Evolutionary conservation across 2,888 invertebrate genomes (phyloP), one percentile per base, ranked within the genome.

Genomic region (Alsophila aescularia): DNA sequence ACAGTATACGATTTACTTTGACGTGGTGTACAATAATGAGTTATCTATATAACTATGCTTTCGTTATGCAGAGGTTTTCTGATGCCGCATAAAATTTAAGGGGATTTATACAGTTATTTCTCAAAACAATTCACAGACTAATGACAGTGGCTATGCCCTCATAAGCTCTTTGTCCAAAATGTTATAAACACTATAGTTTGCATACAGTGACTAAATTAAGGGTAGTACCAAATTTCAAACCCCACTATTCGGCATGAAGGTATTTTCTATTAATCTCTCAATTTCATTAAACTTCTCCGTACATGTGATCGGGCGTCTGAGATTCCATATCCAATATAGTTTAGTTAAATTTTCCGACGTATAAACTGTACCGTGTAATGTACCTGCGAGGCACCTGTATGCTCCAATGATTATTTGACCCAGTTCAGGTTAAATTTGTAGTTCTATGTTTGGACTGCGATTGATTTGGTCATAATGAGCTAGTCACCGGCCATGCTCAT

Each of bases 341-440:
- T 16, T 5, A 31, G 43, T 34, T 48, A 34, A 37, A 54, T 54
- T 54, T 48, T 16, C 48, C 13, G n/a, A 34, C 48, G 37, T 21
- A 18, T 12, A 42, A 42, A 42, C 21, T 16, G 29, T 18, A 31
- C 44, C 34, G 21, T 24, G 24, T 31, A 50, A 41, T 24, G 24
- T 31, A 50, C 36, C 37, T 54, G 34, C 41, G 32, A 36, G 37
- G 14, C 36, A 48, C 42, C 35, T 43, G 43, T 52, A 24, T 52
- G 57, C 31, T 48, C 48, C 48, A 44, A 57, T 50, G 36, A 52
- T 57, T 37, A 24, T 44, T 44, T 50, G 55, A 50, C 55, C 55
- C 44, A 50, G 40, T 55, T 55, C 29, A 32, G 16, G 9, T 40
- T 44, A 42, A 48, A 50, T 45, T 47, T 42, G 29, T 24, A 48